Conservation (phyloP, 2,888 invertebrate genomes). For the Tryphoninae sp. region DNA sequence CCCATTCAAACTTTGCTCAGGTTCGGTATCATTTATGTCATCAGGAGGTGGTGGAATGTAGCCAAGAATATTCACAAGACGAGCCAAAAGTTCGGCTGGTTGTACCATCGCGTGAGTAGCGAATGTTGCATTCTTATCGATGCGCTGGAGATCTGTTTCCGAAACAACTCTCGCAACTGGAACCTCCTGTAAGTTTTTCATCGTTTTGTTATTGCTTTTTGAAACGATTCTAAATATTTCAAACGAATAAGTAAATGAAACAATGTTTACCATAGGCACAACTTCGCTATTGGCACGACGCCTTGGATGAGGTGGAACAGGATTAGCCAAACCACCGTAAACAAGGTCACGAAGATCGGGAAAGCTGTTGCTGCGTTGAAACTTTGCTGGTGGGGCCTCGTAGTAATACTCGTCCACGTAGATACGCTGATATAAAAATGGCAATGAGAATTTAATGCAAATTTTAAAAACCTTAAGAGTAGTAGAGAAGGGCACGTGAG, state of each 20-base stretch:
- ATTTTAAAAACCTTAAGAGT: background rate
- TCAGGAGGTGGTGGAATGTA: slow-evolving; percentile 79
- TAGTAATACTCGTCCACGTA: slow-evolving; percentile 83
- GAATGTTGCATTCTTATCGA: slow-evolving; percentile 91
- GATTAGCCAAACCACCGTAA: slow-evolving; percentile 73
- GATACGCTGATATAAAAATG: slow-evolving; percentile 84
- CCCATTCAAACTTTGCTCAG: slow-evolving; percentile 63
- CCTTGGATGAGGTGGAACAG: slow-evolving; percentile 74
- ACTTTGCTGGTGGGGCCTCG: slow-evolving; percentile 74
- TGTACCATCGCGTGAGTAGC: slow-evolving; percentile 87
- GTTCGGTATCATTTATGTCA: slow-evolving; percentile 69
- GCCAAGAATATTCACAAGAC: slow-evolving; percentile 90
- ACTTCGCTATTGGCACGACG: slow-evolving; percentile 80
- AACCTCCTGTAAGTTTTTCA: slow-evolving; percentile 70
- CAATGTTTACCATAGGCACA: slow-evolving; percentile 74
- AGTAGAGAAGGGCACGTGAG: background rate
- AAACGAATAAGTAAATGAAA: slow-evolving; percentile 3
- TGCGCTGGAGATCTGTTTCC: slow-evolving; percentile 89
- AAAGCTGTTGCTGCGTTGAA: slow-evolving; percentile 86
- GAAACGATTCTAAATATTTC: slow-evolving; percentile 35
- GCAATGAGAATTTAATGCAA: background rate
- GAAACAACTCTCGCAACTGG: slow-evolving; percentile 86
- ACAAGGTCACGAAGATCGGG: slow-evolving; percentile 86
- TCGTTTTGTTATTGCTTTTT: slow-evolving; percentile 45
- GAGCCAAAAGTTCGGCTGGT: slow-evolving; percentile 89